Conservation (phyloP, 2,797 vertebrate genomes). For the Danio kyathit region DNA sequence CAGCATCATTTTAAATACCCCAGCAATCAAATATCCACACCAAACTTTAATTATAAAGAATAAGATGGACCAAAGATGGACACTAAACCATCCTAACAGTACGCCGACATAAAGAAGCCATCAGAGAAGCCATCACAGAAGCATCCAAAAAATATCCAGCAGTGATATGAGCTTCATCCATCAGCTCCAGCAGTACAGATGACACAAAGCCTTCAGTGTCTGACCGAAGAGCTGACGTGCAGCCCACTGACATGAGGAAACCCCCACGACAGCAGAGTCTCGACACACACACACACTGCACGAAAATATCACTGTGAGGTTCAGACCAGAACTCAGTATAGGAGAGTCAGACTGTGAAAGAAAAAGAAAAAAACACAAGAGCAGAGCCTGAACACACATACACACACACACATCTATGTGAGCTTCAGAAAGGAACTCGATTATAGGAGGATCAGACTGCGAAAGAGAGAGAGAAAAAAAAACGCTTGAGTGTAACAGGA, state of each 20-base stretch:
- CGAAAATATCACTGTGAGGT: constrained; percentile 15
- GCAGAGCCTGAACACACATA: too few relatives aligned
- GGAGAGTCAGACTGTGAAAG: too few relatives aligned
- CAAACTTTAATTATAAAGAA: neutral
- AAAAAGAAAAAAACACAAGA: too few relatives aligned
- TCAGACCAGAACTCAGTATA: too few relatives aligned
- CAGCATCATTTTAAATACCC: neutral
- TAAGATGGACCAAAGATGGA: neutral
- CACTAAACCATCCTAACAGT: constrained; percentile 63
- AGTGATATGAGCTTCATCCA: constrained; percentile 69
- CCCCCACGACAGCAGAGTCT: constrained; percentile 44
- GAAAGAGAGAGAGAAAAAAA: neutral
- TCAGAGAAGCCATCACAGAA: constrained; percentile 21
- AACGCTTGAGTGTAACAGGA: constrained; percentile 38
- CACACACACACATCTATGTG: too few relatives aligned
- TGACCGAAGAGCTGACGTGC: constrained; percentile 60
- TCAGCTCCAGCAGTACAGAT: constrained; percentile 67
- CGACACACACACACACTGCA: constrained; percentile 54
- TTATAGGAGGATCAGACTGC: neutral
- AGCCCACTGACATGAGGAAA: constrained; percentile 57
- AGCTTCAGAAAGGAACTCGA: too few relatives aligned
- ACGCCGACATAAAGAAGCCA: constrained; percentile 63
- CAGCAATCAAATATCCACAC: neutral
- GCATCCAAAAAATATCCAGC: constrained; percentile 65
- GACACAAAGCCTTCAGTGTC: constrained; percentile 81